Base-by-base conservation (phyloP, 1,140 invertebrate species). In the Drosophila funebris region DNA sequence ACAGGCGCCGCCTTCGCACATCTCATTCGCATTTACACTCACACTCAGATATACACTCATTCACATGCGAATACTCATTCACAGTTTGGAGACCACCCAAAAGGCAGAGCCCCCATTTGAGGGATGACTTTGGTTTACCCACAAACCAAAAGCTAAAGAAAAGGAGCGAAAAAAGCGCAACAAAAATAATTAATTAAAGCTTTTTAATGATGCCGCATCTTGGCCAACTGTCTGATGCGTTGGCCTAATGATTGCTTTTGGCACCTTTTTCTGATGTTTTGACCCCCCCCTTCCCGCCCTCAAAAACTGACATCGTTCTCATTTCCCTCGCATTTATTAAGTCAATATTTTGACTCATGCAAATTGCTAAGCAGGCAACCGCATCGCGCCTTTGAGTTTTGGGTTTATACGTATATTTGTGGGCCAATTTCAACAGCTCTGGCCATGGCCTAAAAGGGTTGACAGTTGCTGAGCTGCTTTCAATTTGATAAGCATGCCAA, bases 321-420 rank as follows among this genome's bases (percentile, higher is more conserved):
- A 9, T 57, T 54, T 53, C n/a, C 37, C 14, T 3, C 48, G 29
- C 76, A 36, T 79, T 85, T 85, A 80, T 85, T 76, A 78, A 76
- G 83, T 36, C 82, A 87, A 87, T 88, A 82, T 87, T 87, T 87
- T 87, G 82, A 87, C 83, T 87, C 83, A 82, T 78, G 63, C 78
- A 75, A 87, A 87, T 68, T 64, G 72, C 62, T 71, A 74, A 82
- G 54, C 69, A 58, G 78, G 22, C 13, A 27, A 39, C n/a, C 24
- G 27, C 43, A 54, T 24, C 54, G 29, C 24, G 52, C 14, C 52
- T 16, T 29, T 14, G 44, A 57, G 16, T 11, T n/a, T n/a, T 18
- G 16, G 14, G 41, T 11, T 33, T 44, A n/a, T n/a, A n/a, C n/a
- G n/a, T n/a, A n/a, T 8, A 29, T 58, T 31, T 36, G 5, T 3